Base-by-base conservation (phyloP, 2,113 vertebrate genomes). In the Columbina picui region DNA sequence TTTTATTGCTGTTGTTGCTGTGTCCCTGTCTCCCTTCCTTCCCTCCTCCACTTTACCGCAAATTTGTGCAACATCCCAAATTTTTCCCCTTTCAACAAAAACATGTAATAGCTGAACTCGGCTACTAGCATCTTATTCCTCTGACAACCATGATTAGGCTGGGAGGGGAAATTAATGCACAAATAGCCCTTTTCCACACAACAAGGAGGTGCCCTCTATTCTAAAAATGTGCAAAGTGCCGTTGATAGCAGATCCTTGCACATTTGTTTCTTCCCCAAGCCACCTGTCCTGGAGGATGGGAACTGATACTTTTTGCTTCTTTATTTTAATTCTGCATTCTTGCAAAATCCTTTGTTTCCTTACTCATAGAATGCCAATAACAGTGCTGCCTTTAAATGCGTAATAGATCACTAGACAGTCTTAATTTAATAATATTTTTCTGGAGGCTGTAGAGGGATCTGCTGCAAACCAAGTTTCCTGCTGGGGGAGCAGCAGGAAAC, bases 1-100 rank as follows among this genome's bases (percentile, higher is more conserved):
- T 97, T 97, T 97, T 96, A 95, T 96, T 76, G 80, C 95, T 92
- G 60, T 97, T 90, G 75, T 39, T 91, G 84, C 70, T 93, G 83
- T 76, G 78, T 50, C 85, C 38, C 34, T 45, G 64, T 45, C 34
- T 83, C 49, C 53, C 29, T 75, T 71, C 39, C 34, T 82, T 83
- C 83, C 71, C 78, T 34, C 61, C n/a, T 89, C 12, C 69, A 38
- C 61, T 87, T 94, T 80, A 65, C 80, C 53, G 64, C 59, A 56
- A 74, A 86, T 95, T 50, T 73, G 27, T 87, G 78, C 49, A n/a
- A 41, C 32, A 93, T 70, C 59, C 30, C 45, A 19, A 36, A 19
- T 76, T 64, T 91, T 81, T 91, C 79, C 23, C 74, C 30, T 74
- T 55, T 77, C n/a, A 5, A 25, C 43, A 39, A 80, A 60, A 16